Evolutionary conservation across 2,797 vertebrate genomes (phyloP), one percentile per base, ranked within the genome.

Genomic region (Geotria australis): DNA sequence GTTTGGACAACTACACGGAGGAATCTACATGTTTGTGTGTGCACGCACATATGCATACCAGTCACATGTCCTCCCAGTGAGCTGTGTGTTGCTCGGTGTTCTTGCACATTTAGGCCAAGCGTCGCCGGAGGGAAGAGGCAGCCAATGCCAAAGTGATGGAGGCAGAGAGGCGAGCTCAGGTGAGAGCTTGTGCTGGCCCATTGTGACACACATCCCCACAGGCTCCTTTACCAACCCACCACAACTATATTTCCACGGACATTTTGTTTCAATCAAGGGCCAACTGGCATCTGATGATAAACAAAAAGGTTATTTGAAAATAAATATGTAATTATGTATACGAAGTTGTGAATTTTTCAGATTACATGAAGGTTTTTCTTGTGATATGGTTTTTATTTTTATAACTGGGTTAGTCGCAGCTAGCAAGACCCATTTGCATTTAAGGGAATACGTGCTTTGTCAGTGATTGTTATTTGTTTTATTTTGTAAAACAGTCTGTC

Each of bases 81-180:
- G 65, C 73, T 66, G 68, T 76, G 66, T 75, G 83, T 74, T 75
- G 60, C 69, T 68, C 69, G 66, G 24, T 38, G 24, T 38, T 38
- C 24, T 38, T 38, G 24, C 24, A 38, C 24, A 38, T 68, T 69
- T 73, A 94, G 89, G 83, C 77, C 59, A 96, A 86, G 77, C 85
- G 81, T 75, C 88, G 74, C 72, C 94, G 78, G 76, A 95, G 83
- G 68, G 83, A 89, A 71, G 83, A 84, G 69, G 83, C 82, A 56
- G 83, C 79, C 66, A 94, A 84, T 73, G 82, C 85, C 66, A 93
- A 83, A 79, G 80, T 94, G 73, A 60, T 91, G 71, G 85, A 94
- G 69, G 79, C 85, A 45, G 84, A 91, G 71, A 94, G 86, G 74
- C 76, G 82, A 71, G 80, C 75, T 72, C 83, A 96, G 80, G 88